Evolutionary conservation across 2,888 invertebrate species (phyloP).

Genomic region (Helleia helle): DNA sequence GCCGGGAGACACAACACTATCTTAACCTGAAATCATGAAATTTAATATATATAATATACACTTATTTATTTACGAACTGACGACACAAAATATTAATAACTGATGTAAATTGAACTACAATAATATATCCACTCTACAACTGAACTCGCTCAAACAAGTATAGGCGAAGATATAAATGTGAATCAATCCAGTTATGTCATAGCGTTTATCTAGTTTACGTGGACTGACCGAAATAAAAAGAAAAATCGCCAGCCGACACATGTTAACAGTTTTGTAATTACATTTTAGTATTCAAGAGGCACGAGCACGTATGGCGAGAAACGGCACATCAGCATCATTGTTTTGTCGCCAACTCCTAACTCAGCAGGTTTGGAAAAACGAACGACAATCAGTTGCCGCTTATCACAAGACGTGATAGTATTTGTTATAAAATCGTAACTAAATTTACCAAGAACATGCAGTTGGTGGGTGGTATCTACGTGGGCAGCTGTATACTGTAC

Average conservation of each 20-base stretch:
- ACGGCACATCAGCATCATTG: slow-evolving; percentile 16
- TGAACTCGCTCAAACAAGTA: too few relatives aligned
- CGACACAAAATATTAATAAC: too few relatives aligned
- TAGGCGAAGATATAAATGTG: too few relatives aligned
- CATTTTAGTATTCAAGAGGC: slow-evolving; percentile 27
- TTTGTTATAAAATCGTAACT: too few relatives aligned
- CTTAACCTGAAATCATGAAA: slow-evolving; percentile 19
- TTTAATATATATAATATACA: too few relatives aligned
- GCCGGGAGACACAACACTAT: slow-evolving; percentile 28
- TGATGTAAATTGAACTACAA: too few relatives aligned
- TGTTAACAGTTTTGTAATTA: slow-evolving; percentile 32
- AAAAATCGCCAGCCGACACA: slow-evolving; percentile 43
- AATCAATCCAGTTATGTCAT: background rate
- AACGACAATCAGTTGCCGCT: slow-evolving; percentile 9
- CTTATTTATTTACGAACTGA: too few relatives aligned
- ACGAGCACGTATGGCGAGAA: slow-evolving; percentile 31
- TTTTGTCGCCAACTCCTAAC: slow-evolving; percentile 21
- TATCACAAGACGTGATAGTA: slow-evolving; percentile 11
- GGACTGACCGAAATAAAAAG: slow-evolving; percentile 38
- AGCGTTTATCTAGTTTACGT: slow-evolving; percentile 28
- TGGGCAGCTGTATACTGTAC: too few relatives aligned
- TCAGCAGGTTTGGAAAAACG: slow-evolving; percentile 8
- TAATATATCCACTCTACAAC: too few relatives aligned
- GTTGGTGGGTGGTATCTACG: too few relatives aligned
- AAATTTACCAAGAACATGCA: slow-evolving; percentile 43